Percentiles rank a stretch among this genome's conserved stretches.
Evolutionary conservation across 2,888 invertebrate genomes (phyloP).

Genomic region (Apoderus coryli): DNA sequence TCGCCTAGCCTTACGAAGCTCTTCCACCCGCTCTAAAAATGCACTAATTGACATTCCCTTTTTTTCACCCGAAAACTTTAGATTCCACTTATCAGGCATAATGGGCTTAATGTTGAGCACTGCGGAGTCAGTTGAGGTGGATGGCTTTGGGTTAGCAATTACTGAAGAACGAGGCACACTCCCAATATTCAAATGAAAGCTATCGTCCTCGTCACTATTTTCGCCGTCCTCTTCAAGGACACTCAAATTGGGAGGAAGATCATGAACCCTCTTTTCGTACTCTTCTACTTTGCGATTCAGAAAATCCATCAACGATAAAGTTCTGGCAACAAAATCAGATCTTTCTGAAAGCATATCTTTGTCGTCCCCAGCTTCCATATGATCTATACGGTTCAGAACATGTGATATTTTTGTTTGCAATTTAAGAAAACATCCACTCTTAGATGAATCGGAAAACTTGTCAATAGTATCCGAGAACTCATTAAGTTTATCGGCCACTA

Average conservation of each 20-base stretch:
- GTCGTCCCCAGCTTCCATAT: too few species aligned
- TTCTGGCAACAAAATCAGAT: slow-evolving; percentile 3
- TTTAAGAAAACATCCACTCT: slow-evolving; percentile 2
- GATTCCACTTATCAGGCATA: slow-evolving; percentile 7
- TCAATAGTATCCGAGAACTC: neutral
- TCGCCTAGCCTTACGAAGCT: slow-evolving; percentile 2
- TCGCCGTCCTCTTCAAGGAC: too few species aligned
- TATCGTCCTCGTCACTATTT: too few species aligned
- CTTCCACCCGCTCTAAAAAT: slow-evolving; percentile 6
- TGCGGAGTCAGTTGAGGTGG: too few species aligned
- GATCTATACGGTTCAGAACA: slow-evolving; percentile 7
- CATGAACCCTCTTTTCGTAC: too few species aligned
- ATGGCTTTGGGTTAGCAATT: too few species aligned
- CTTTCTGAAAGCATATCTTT: slow-evolving; percentile 1
- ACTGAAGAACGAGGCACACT: too few species aligned
- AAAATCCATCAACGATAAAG: slow-evolving; percentile 6
- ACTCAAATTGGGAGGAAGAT: too few species aligned
- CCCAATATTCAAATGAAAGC: too few species aligned
- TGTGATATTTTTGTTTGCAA: slow-evolving; percentile 8
- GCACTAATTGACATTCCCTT: slow-evolving; percentile 3
- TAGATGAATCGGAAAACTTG: neutral
- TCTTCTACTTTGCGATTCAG: slow-evolving; percentile 5
- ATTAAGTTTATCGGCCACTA: slow-evolving; percentile 2
- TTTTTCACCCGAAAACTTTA: slow-evolving; percentile 9
- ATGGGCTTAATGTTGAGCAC: neutral